phyloP scores from a whole-genome alignment of 2,113 vertebrate genomes.

The Spea multiplicata region DNA sequence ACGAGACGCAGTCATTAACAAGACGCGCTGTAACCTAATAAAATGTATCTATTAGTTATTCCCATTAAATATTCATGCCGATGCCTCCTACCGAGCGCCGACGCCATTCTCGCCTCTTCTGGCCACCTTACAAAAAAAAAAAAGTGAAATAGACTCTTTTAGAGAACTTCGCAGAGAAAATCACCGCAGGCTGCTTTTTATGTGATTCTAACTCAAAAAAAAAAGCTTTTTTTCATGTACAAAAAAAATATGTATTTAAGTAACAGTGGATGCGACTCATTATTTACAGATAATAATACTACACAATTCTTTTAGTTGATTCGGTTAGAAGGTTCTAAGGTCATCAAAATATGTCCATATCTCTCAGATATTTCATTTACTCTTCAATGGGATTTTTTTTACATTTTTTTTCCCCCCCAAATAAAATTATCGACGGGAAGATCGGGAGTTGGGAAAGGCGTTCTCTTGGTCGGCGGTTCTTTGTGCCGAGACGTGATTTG shows the following conservation, averaged over 20 bases:
- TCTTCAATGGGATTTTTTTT: neutral
- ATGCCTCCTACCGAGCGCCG: neutral
- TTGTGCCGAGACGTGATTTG: constrained; percentile 13
- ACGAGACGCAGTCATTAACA: neutral
- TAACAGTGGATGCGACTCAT: neutral
- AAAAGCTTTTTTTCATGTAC: neutral
- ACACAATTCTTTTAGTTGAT: neutral
- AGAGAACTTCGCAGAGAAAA: neutral
- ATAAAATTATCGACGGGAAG: constrained; percentile 17
- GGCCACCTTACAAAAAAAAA: neutral
- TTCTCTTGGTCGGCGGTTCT: neutral
- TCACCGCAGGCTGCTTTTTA: constrained; percentile 21
- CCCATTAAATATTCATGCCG: neutral
- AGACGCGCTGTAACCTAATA: neutral
- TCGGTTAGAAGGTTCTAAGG: neutral
- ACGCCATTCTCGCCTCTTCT: neutral
- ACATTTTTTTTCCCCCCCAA: neutral
- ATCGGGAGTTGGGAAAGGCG: neutral
- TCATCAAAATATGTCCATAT: neutral
- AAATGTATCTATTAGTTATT: constrained; percentile 23
- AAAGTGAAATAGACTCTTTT: neutral
- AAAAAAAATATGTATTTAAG: neutral
- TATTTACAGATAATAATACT: constrained; percentile 18
- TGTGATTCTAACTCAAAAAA: neutral
- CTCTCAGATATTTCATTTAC: neutral